A percentile compares a stretch with the other conserved stretches of the same genome.
Conservation (phyloP, 2,888 invertebrate genomes). For the Patella ulyssiponensis region DNA sequence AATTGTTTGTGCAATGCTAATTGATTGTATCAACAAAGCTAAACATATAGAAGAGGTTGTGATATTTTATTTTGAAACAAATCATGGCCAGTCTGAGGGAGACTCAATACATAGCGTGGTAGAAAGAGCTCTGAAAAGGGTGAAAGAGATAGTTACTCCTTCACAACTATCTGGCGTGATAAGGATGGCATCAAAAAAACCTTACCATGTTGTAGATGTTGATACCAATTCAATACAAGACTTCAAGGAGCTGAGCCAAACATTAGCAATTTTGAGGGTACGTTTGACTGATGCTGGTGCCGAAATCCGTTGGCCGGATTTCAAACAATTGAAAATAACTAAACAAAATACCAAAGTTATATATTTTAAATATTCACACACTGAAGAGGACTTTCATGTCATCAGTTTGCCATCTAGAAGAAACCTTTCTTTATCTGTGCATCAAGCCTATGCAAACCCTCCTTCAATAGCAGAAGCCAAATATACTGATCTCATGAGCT, state of each 20-base stretch:
- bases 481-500: not conserved
- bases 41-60: not conserved
- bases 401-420: not conserved
- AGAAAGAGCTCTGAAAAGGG: not conserved
- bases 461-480: not conserved
- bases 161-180: not conserved
- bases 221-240: not conserved
- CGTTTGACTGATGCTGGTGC: not conserved
- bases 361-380: not conserved
- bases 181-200: not conserved
- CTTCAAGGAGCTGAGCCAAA: no score
- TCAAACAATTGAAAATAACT: not conserved
- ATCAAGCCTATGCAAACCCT: not conserved
- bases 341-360: not conserved
- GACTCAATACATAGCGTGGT: constrained; percentile 12
- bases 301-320: not conserved
- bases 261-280: not conserved
- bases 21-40: not conserved
- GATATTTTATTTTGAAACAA: constrained; percentile 14
- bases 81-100: constrained; percentile 16
- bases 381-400: not conserved
- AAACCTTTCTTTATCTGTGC: not conserved
- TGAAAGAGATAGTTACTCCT: not conserved
- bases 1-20: constrained; percentile 6
- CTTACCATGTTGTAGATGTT: not conserved